phyloP scores from a whole-genome alignment of 2,797 vertebrate species.

The Poecilia gillii region DNA sequence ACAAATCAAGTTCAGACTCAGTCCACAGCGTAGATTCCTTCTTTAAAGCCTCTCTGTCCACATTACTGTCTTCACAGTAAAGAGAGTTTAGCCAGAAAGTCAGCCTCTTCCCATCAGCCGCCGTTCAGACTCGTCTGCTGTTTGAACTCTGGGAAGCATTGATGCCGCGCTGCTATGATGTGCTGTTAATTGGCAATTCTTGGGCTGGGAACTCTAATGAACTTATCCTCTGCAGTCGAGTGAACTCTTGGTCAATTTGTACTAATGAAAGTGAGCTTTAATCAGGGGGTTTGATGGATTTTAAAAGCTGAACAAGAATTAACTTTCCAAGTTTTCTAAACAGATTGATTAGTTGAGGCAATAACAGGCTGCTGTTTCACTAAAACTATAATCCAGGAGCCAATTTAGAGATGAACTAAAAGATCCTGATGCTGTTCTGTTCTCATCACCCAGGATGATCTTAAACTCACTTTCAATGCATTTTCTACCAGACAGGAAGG shows the following conservation, averaged over 20 bases:
- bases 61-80: background rate
- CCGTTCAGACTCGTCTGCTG: slow-evolving; percentile 2
- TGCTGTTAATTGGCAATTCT: slow-evolving; percentile 15
- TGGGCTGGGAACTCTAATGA: background rate
- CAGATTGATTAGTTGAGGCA: slow-evolving; percentile 4
- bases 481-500: too few species aligned
- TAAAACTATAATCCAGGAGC: slow-evolving; percentile 2
- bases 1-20: background rate
- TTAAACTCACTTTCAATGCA: background rate
- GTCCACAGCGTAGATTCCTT: background rate
- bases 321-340: slow-evolving; percentile 3
- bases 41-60: background rate
- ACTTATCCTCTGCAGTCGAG: slow-evolving; percentile 9
- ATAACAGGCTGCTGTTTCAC: background rate
- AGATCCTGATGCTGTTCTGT: background rate
- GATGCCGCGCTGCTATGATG: slow-evolving; percentile 10
- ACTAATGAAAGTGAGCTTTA: slow-evolving; percentile 11
- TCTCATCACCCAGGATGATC: background rate
- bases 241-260: slow-evolving; percentile 10
- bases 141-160: slow-evolving; percentile 10
- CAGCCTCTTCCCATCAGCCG: background rate
- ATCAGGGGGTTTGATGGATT: slow-evolving; percentile 13
- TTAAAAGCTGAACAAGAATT: slow-evolving; percentile 16
- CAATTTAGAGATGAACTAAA: background rate
- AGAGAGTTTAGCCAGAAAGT: background rate